Base-by-base conservation (phyloP, 2,797 vertebrate genomes). In the Falco concolor region DNA sequence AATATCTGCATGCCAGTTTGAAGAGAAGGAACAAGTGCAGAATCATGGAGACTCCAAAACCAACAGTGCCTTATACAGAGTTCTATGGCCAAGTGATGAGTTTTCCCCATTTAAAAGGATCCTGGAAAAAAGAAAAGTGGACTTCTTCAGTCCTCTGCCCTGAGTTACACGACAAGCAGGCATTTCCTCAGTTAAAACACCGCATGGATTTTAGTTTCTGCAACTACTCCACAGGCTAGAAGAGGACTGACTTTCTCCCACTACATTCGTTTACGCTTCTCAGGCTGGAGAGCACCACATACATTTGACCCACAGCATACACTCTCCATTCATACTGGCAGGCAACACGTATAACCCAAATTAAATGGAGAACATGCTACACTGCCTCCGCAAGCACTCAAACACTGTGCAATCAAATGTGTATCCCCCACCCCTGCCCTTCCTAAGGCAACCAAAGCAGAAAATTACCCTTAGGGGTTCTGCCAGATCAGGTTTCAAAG, bases 401-500 rank as follows among this genome's bases (percentile, higher is more conserved):
- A 36, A 67, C 50, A 54, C 34, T 0, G 1, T 5, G 27, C 38
- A 78, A 38, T 72, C 73, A 75, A 63, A 92, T 42, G 69, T 54
- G 10, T 45, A 78, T 60, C 17, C 72, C 24, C 60, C 10, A 9
- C 5, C 53, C 54, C 32, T 84, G n/a, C 42, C 70, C 72, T 63
- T 40, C 22, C 59, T 70, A 45, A 89, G 60, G 70, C 34, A 87
- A 95, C 54, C 87, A 88, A 72, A 96, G 52, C 81, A 73, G 56
- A 65, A 56, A 83, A 72, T 82, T 79, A 76, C 50, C 81, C 81
- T 79, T 72, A 72, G 54, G 74, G 70, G 30, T 22, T 86, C 80
- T 63, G 54, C 50, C 54, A 75, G 80, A 47, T 95, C 91, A 88
- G 14, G 54, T 95, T 95, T 96, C 92, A 97, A 90, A 91, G 90